These are phyloP conservation scores for Meles meles DNA, from an alignment of 2,113 vertebrate genomes.

Conservation along the genomic window DNA sequence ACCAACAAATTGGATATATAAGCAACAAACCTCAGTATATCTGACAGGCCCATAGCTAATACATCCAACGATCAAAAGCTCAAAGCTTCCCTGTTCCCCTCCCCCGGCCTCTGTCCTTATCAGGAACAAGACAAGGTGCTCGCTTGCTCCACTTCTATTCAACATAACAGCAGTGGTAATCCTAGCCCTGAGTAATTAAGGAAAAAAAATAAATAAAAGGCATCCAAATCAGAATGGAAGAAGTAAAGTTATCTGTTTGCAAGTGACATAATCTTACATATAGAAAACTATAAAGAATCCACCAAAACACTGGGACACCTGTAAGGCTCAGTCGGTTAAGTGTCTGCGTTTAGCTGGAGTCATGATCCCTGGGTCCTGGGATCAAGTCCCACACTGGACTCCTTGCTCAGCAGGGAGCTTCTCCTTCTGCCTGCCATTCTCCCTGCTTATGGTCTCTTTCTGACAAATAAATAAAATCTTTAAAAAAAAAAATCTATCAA, in stretches of 20 bases:
- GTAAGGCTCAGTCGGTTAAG: too few relatives aligned
- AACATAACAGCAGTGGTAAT: background rate
- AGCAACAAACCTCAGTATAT: background rate
- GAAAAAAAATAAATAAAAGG: background rate
- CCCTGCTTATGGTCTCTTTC: too few relatives aligned
- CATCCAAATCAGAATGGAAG: background rate
- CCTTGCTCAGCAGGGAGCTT: too few relatives aligned
- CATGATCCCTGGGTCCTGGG: too few relatives aligned
- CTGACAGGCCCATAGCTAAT: background rate
- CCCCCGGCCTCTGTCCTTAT: background rate
- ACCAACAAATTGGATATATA: background rate
- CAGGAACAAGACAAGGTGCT: background rate
- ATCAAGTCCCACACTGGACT: too few relatives aligned
- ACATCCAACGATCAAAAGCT: background rate
- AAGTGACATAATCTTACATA: background rate
- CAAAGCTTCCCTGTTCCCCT: background rate
- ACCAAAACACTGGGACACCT: background rate
- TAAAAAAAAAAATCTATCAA: too few relatives aligned
- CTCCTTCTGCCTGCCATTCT: too few relatives aligned
- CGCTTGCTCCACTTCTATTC: background rate
- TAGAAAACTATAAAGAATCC: background rate
- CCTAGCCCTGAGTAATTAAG: background rate
- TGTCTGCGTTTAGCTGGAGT: too few relatives aligned
- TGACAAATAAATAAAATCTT: too few relatives aligned
- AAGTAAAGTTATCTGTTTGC: background rate